Conservation (phyloP, 2,888 invertebrate species). For the Malachius bipustulatus region DNA sequence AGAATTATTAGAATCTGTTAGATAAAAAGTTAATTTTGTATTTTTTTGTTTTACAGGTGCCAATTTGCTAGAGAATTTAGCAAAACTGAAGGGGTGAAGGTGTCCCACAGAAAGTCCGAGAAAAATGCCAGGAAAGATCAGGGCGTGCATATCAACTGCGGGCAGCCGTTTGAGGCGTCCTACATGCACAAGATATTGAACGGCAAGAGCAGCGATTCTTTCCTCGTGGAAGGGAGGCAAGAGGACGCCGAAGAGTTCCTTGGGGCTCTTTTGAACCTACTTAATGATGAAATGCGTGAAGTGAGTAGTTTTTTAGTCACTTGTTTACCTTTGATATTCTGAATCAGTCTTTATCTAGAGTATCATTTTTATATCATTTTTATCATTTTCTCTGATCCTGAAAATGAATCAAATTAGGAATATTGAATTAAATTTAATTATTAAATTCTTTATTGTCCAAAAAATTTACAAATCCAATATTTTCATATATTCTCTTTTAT, state of each 20-base stretch:
- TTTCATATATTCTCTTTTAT: too few relatives aligned
- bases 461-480: too few relatives aligned
- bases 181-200: slow-evolving; percentile 76
- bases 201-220: slow-evolving; percentile 56
- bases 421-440: too few relatives aligned
- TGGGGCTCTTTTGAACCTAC: slow-evolving; percentile 80
- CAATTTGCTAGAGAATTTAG: slow-evolving; percentile 71
- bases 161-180: slow-evolving; percentile 80
- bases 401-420: too few relatives aligned
- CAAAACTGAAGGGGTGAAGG: slow-evolving; percentile 45
- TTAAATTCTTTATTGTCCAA: too few relatives aligned
- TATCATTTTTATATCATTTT: too few relatives aligned
- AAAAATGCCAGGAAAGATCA: slow-evolving; percentile 43
- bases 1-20: too few relatives aligned
- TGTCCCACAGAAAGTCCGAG: slow-evolving; percentile 37
- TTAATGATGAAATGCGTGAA: slow-evolving; percentile 95
- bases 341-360: too few relatives aligned
- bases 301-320: slow-evolving; percentile 39
- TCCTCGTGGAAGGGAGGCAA: slow-evolving; percentile 76
- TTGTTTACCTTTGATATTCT: too few relatives aligned
- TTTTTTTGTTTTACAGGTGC: slow-evolving; percentile 41
- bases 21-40: slow-evolving; percentile 11
- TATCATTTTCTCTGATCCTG: too few relatives aligned
- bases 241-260: slow-evolving; percentile 98
- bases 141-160: slow-evolving; percentile 43